Conservation (phyloP, 2,888 invertebrate genomes). For the Azorinus chamasolen region DNA sequence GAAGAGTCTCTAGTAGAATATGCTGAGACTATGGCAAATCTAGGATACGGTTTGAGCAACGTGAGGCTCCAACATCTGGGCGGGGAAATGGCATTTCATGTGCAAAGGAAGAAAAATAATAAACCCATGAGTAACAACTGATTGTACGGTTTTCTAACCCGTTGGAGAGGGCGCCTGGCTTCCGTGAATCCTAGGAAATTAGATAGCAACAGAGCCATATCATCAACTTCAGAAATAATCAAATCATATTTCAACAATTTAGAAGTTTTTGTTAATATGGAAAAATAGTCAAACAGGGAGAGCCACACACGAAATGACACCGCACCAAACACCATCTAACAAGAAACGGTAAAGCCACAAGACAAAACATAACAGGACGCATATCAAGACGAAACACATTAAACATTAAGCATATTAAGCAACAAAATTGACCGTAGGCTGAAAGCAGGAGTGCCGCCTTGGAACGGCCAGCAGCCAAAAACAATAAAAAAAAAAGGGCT, state of each 20-base stretch:
- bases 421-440: too few relatives aligned
- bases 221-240: slow-evolving; percentile 25
- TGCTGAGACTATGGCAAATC: slow-evolving; percentile 21
- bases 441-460: too few relatives aligned
- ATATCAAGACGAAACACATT: too few relatives aligned
- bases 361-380: too few relatives aligned
- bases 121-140: slow-evolving; percentile 33
- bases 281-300: too few relatives aligned
- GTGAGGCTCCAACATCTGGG: slow-evolving; percentile 18
- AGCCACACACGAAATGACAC: too few relatives aligned
- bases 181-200: slow-evolving; percentile 23
- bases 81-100: slow-evolving; percentile 10
- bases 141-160: slow-evolving; percentile 21
- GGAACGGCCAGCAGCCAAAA: too few relatives aligned
- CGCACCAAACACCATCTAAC: too few relatives aligned
- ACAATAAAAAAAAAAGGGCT: too few relatives aligned
- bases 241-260: slow-evolving; percentile 20
- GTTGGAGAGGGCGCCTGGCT: slow-evolving; percentile 4
- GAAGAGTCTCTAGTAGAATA: slow-evolving; percentile 22
- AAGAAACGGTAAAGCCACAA: too few relatives aligned
- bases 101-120: slow-evolving; percentile 6
- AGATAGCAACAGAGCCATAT: slow-evolving; percentile 22
- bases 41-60: slow-evolving; percentile 24
- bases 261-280: not conserved
- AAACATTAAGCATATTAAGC: too few relatives aligned